These are phyloP conservation scores for Flexamia atlantica DNA, from an alignment of 2,888 invertebrate genomes.

Conservation along the genomic window DNA sequence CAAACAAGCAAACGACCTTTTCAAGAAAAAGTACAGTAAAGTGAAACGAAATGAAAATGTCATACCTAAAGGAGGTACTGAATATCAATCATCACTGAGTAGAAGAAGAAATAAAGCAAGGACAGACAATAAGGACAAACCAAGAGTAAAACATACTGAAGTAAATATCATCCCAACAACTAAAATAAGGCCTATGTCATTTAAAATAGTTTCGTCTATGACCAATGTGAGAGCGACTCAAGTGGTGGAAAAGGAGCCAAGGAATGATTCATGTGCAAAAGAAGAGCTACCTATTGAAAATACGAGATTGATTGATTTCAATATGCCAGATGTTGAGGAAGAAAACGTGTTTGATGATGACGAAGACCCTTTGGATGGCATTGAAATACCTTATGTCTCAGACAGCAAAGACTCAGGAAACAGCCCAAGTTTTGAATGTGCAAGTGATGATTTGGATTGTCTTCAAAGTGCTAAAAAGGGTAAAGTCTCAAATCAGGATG, in stretches of 20 bases:
- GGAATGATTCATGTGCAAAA: not conserved
- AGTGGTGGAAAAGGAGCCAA: not conserved
- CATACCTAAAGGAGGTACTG: not conserved
- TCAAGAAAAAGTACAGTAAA: not conserved
- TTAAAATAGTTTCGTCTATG: not conserved
- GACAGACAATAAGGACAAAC: not conserved
- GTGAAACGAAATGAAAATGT: not conserved
- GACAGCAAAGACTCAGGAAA: not conserved
- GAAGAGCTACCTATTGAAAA: not conserved
- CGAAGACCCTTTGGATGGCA: not conserved
- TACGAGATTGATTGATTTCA: not conserved
- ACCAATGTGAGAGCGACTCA: not conserved
- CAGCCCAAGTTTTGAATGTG: not conserved
- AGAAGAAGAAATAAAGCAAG: not conserved
- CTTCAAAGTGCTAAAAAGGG: not conserved
- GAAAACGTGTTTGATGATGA: not conserved
- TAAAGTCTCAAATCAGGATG: not conserved
- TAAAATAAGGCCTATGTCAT: not conserved
- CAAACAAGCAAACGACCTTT: no score
- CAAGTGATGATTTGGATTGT: not conserved
- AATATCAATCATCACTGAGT: not conserved
- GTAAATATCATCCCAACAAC: not conserved
- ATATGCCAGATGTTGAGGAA: not conserved
- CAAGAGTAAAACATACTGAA: not conserved
- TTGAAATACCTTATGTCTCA: conserved; percentile 12